phyloP scores from a whole-genome alignment of 2,113 vertebrate genomes.

The Rhinolophus ferrumequinum region DNA sequence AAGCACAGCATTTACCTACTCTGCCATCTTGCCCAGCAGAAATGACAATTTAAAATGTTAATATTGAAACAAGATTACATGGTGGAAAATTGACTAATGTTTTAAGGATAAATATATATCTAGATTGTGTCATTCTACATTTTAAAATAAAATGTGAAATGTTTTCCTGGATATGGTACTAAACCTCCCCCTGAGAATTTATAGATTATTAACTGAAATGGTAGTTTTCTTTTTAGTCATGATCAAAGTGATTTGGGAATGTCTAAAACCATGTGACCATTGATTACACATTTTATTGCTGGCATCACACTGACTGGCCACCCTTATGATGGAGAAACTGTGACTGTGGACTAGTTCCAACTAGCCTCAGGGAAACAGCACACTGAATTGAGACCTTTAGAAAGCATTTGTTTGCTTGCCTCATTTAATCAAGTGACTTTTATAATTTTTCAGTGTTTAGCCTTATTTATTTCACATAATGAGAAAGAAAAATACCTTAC shows the following conservation, averaged over 20 bases:
- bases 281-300: conserved; percentile 17
- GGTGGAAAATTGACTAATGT: conserved; percentile 54
- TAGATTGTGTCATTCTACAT: conserved; percentile 47
- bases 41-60: conserved; percentile 54
- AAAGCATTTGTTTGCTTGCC: conserved; percentile 52
- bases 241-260: conserved; percentile 69
- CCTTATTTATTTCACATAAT: conserved; percentile 67
- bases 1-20: no score
- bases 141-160: conserved; percentile 65
- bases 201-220: conserved; percentile 63
- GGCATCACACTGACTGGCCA: conserved; percentile 1
- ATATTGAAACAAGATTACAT: conserved; percentile 51
- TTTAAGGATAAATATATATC: conserved; percentile 57
- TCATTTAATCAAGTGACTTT: conserved; percentile 68
- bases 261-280: background rate
- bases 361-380: conserved; percentile 47
- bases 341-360: conserved; percentile 61
- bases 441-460: conserved; percentile 65
- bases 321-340: conserved; percentile 58
- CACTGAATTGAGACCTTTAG: conserved; percentile 54
- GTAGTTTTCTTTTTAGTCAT: conserved; percentile 66
- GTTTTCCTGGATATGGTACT: background rate
- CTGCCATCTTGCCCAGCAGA: background rate
- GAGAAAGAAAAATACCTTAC: conserved; percentile 52
- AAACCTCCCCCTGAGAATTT: conserved; percentile 46